Conservation (phyloP, 1,140 invertebrate genomes). For the Brachionus manjavacas region DNA sequence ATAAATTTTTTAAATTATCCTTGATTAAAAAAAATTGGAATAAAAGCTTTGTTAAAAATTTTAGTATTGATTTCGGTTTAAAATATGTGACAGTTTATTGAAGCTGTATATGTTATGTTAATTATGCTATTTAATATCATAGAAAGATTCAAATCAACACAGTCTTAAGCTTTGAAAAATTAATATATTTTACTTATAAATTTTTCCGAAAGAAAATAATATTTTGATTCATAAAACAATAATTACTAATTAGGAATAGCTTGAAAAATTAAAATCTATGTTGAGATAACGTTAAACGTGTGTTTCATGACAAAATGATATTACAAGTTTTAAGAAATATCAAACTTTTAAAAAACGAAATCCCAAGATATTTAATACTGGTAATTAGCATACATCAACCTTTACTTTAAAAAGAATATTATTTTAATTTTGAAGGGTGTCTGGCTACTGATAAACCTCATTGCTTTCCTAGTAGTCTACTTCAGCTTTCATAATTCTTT, state of each 20-base stretch:
- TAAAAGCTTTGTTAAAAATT: background rate
- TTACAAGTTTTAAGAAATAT: constrained; percentile 15
- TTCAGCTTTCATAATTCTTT: constrained; percentile 1
- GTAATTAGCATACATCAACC: background rate
- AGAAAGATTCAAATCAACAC: background rate
- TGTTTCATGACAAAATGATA: background rate
- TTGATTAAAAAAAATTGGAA: background rate
- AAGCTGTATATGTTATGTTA: background rate
- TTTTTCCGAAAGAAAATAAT: background rate
- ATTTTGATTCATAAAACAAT: background rate
- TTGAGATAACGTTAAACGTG: background rate
- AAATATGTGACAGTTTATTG: background rate
- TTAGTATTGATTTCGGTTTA: background rate
- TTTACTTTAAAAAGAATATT: background rate
- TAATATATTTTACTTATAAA: background rate
- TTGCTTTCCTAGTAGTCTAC: background rate
- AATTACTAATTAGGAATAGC: background rate
- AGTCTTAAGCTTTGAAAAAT: background rate
- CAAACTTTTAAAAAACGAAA: constrained; percentile 18
- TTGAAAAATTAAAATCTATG: background rate
- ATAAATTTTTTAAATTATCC: too few species aligned
- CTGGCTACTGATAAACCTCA: constrained; percentile 28
- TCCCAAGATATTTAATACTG: constrained; percentile 29
- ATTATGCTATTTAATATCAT: background rate
- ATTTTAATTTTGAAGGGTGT: background rate